Conservation (phyloP, 2,888 invertebrate species). For the Melanchra persicariae region DNA sequence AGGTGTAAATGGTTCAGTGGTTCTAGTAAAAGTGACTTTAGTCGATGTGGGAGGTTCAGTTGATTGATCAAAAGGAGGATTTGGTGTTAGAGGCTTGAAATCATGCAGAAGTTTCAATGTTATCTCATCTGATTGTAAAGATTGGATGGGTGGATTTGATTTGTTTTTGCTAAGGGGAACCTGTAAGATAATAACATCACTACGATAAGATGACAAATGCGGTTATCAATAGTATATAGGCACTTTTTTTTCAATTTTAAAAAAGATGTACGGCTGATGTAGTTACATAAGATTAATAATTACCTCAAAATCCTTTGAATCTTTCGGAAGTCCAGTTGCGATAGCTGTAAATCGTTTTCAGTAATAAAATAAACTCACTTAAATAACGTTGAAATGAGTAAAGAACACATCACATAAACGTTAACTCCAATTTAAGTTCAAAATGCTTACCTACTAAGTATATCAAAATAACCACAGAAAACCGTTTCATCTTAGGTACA, state of each 20-base stretch:
- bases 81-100: neutral
- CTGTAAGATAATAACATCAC: constrained; percentile 4
- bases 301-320: constrained; percentile 3
- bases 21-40: neutral
- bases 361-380: neutral
- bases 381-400: no score
- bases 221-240: no score
- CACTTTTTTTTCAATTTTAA: no score
- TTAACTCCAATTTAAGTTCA: neutral
- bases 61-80: neutral
- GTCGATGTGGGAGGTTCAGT: neutral
- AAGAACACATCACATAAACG: neutral
- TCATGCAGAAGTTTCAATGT: neutral
- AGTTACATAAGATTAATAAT: no score
- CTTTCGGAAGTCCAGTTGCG: neutral
- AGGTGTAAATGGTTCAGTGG: neutral
- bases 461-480: constrained; percentile 26
- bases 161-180: neutral
- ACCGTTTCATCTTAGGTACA: constrained; percentile 27
- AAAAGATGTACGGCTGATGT: no score
- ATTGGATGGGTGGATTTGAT: neutral
- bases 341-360: constrained; percentile 23
- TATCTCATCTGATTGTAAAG: neutral
- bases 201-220: no score
- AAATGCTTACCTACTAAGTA: constrained; percentile 24